These are phyloP conservation scores for Lysandra coridon DNA, from an alignment of 2,888 invertebrate genomes.

Conservation along the genomic window DNA sequence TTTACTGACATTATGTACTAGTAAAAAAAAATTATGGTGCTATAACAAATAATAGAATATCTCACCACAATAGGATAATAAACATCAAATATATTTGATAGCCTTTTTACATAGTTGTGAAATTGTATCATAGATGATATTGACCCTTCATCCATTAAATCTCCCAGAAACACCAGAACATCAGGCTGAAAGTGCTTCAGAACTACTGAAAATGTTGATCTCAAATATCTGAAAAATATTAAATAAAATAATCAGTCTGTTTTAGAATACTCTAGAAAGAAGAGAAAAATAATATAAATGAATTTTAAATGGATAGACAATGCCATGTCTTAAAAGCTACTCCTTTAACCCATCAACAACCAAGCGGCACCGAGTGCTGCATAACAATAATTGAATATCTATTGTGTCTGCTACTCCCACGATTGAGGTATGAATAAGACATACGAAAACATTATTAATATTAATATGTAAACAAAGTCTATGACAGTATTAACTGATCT, in stretches of 20 bases:
- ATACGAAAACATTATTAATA: too few relatives aligned
- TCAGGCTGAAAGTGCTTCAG: constrained; percentile 87
- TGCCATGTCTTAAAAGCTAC: not conserved
- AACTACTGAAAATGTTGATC: constrained; percentile 88
- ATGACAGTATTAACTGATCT: not conserved
- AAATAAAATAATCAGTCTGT: not conserved
- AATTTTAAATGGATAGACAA: not conserved
- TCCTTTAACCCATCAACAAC: too few relatives aligned
- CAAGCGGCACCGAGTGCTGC: too few relatives aligned
- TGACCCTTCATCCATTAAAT: constrained; percentile 97
- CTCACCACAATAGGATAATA: constrained; percentile 58
- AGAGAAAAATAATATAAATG: not conserved
- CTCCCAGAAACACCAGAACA: constrained; percentile 94
- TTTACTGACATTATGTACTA: not conserved
- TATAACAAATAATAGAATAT: constrained; percentile 23
- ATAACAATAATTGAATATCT: too few relatives aligned
- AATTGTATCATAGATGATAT: constrained; percentile 86
- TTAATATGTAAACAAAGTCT: too few relatives aligned
- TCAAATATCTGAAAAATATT: constrained; percentile 84
- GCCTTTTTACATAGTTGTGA: constrained; percentile 86
- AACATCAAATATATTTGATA: constrained; percentile 74
- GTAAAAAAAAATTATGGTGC: constrained; percentile 13
- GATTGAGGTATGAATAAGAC: too few relatives aligned
- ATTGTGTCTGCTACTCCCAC: too few relatives aligned
- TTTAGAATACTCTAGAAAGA: not conserved